Conservation (phyloP, 2,113 vertebrate species). For the Hyaena hyaena region DNA sequence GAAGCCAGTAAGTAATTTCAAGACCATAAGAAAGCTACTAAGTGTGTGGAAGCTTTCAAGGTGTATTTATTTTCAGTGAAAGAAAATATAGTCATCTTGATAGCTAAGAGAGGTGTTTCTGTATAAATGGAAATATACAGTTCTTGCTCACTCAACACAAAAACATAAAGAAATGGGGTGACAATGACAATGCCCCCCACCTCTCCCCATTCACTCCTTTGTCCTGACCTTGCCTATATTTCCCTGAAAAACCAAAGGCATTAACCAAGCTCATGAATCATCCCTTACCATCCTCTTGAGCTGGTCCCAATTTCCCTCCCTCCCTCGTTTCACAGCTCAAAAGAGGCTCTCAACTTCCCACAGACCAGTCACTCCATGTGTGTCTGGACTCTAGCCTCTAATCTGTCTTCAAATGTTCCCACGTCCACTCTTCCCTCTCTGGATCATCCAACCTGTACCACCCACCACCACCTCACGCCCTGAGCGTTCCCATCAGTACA, state of each 20-base stretch:
- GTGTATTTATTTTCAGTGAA: not conserved
- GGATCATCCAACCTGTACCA: not conserved
- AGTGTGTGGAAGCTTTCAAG: not conserved
- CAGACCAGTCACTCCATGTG: not conserved
- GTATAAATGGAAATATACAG: not conserved
- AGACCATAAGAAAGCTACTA: not conserved
- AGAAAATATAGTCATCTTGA: not conserved
- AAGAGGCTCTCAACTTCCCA: not conserved
- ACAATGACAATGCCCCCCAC: not conserved
- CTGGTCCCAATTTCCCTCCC: not conserved
- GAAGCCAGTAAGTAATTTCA: not conserved
- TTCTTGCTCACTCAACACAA: not conserved
- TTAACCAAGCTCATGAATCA: not conserved
- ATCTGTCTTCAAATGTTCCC: not conserved
- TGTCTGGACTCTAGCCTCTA: not conserved
- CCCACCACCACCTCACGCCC: too few species aligned
- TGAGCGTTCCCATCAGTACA: fast-evolving
- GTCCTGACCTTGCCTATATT: not conserved
- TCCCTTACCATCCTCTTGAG: not conserved
- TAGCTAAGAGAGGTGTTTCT: not conserved
- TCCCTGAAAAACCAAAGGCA: not conserved
- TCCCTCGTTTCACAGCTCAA: not conserved
- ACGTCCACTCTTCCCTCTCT: not conserved
- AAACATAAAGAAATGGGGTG: not conserved
- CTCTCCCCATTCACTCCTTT: not conserved